Percentiles rank a stretch among this genome's conserved stretches.
These are phyloP conservation scores for Poeciliopsis prolifica DNA, from an alignment of 2,113 vertebrate genomes.

Conservation along the genomic window DNA sequence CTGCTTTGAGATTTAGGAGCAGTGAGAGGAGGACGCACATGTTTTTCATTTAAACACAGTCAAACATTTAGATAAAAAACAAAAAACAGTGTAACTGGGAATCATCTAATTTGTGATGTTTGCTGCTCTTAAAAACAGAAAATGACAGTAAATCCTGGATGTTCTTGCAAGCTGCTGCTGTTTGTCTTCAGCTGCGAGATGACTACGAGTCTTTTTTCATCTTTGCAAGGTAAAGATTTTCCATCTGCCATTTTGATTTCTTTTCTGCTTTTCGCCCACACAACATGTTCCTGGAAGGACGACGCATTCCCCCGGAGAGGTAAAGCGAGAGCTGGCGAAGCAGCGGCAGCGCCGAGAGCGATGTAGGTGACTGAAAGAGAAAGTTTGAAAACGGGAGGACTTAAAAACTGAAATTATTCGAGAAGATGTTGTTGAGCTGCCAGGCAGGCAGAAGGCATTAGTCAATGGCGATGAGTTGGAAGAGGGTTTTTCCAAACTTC, in stretches of 20 bases:
- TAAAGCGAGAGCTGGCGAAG: neutral
- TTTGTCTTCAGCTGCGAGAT: neutral
- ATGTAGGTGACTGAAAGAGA: neutral
- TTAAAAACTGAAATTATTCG: neutral
- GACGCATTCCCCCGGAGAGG: constrained; percentile 3
- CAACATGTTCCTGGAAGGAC: constrained; percentile 3
- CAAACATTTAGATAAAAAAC: neutral
- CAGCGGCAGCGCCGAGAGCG: constrained; percentile 9
- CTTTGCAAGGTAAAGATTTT: constrained; percentile 2
- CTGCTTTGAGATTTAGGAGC: neutral
- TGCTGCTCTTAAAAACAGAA: neutral
- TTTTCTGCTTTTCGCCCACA: constrained; percentile 30
- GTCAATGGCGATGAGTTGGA: neutral
- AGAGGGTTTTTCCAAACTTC: constrained; percentile 57
- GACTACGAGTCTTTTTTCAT: neutral
- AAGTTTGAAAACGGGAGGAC: neutral
- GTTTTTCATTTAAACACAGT: constrained; percentile 8
- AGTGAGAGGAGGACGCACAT: neutral
- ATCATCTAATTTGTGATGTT: neutral
- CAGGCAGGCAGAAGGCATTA: neutral
- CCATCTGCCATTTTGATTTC: constrained; percentile 2
- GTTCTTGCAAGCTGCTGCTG: neutral
- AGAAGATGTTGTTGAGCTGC: neutral
- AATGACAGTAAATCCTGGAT: neutral
- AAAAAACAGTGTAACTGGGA: neutral